Percentiles rank a stretch among this genome's conserved stretches.
These are phyloP conservation scores for Sorex maritimensis DNA, from an alignment of 2,797 vertebrate genomes.

Conservation along the genomic window DNA sequence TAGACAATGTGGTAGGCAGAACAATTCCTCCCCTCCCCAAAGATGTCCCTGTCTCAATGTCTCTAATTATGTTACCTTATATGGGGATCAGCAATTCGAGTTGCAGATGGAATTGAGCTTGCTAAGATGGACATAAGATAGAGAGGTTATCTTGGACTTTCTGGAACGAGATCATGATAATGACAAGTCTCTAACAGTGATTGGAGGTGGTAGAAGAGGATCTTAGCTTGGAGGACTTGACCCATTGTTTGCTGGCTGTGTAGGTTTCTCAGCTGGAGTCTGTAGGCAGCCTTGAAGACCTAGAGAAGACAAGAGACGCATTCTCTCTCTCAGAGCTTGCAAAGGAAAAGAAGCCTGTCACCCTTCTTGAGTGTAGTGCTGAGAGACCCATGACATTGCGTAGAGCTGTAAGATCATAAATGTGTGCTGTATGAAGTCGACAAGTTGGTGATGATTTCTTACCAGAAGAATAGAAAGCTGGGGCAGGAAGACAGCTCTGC, in stretches of 20 bases:
- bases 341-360: background rate
- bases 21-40: background rate
- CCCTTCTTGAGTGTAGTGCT: background rate
- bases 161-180: background rate
- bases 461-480: background rate
- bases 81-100: background rate
- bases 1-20: constrained; percentile 65
- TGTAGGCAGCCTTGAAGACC: background rate
- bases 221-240: background rate
- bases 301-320: background rate
- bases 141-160: background rate
- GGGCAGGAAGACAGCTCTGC: too few relatives aligned
- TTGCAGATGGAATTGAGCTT: constrained; percentile 2
- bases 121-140: background rate
- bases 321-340: background rate
- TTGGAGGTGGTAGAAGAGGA: background rate
- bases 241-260: background rate
- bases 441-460: background rate
- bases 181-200: background rate
- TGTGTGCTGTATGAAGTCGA: background rate
- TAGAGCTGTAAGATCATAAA: background rate
- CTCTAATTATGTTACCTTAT: background rate
- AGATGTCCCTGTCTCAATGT: background rate
- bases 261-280: background rate
- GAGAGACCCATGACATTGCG: background rate